These are phyloP conservation scores for Pyrgus malvae DNA, from an alignment of 2,888 invertebrate species.

Conservation along the genomic window DNA sequence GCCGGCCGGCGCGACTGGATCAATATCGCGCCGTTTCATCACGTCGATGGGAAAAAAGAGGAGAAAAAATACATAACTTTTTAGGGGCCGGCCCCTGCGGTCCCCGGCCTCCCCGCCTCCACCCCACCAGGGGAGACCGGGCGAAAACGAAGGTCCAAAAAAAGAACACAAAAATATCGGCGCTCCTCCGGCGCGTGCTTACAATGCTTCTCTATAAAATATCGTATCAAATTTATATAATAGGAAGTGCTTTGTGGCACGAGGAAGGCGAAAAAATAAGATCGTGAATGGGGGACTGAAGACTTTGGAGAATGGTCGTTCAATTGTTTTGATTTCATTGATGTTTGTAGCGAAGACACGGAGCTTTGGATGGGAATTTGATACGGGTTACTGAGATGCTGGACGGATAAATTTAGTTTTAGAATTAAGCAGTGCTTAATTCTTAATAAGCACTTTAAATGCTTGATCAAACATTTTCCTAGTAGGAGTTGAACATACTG, in stretches of 20 bases:
- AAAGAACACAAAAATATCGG: slow-evolving; percentile 65
- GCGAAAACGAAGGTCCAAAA: slow-evolving; percentile 47
- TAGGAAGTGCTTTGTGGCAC: slow-evolving; percentile 65
- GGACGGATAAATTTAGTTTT: too few species aligned
- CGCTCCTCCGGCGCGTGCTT: slow-evolving; percentile 64
- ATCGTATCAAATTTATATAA: slow-evolving; percentile 77
- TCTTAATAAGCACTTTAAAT: too few species aligned
- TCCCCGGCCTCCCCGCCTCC: slow-evolving; percentile 43
- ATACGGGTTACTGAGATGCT: background rate
- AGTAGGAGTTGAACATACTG: too few species aligned
- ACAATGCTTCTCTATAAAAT: slow-evolving; percentile 65
- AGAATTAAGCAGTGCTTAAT: too few species aligned
- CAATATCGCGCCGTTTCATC: slow-evolving; percentile 77
- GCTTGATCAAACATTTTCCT: too few species aligned
- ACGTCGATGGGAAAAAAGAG: slow-evolving; percentile 79
- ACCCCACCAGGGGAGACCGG: slow-evolving; percentile 44
- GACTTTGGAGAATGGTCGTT: slow-evolving; percentile 7
- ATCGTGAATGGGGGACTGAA: slow-evolving; percentile 43
- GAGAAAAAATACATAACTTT: slow-evolving; percentile 81
- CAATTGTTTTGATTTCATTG: slow-evolving; percentile 4
- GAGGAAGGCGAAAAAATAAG: slow-evolving; percentile 55
- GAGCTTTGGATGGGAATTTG: too few species aligned
- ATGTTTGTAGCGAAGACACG: background rate
- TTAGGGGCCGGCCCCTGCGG: slow-evolving; percentile 70
- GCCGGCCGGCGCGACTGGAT: slow-evolving; percentile 58